Base-by-base conservation (phyloP, 2,888 invertebrate species). In the Mesorhabditis sp. region DNA sequence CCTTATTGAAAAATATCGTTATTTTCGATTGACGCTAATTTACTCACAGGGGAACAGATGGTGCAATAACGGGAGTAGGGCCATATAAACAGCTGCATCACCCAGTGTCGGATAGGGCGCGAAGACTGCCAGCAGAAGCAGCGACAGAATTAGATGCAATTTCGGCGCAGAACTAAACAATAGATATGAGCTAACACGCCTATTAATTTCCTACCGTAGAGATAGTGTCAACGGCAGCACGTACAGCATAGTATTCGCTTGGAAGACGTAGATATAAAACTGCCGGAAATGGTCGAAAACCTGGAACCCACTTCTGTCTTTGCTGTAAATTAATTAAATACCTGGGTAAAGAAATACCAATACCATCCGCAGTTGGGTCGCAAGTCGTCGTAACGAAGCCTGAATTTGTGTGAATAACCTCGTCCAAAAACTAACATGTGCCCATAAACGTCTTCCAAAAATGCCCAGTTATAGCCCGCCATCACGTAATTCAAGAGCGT, bases 261-360 rank as follows among this genome's bases (percentile, higher is more conserved):
- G 97, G 87, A 98, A 97, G 77, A 95, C 93, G 86, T 92, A 94
- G 43, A 96, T 91, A 88, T 98, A 99, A 83, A 99, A 90, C 73
- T 92, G 90, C 67, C 95, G 91, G 86, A 98, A 99, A 87, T 99
- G 97, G 83, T 97, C 96, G 89, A 99, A 98, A 94, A 97, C 95
- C 89, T 98, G 97, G 87, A 98, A 97, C 77, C 95, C 93, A 86
- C 92, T 93, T 43, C 96, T 91, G 88, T 98, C 98, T 83, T 99
- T 90, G 73, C 92, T 90, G 67, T 91, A 86, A 98, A 99, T 87
- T 98, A 97, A 83, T 97, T 96, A 89, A 98, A 99, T 94, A 97
- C 95, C 89, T 98, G 97, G 0, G 95, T 96, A 87, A 99, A 98
- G 88, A 99, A 97, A 86, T 98, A 99, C 98, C 98, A 99, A 87